Evolutionary conservation across 2,113 vertebrate genomes (phyloP).

Genomic region (Cryptomyrus ogoouensis): DNA sequence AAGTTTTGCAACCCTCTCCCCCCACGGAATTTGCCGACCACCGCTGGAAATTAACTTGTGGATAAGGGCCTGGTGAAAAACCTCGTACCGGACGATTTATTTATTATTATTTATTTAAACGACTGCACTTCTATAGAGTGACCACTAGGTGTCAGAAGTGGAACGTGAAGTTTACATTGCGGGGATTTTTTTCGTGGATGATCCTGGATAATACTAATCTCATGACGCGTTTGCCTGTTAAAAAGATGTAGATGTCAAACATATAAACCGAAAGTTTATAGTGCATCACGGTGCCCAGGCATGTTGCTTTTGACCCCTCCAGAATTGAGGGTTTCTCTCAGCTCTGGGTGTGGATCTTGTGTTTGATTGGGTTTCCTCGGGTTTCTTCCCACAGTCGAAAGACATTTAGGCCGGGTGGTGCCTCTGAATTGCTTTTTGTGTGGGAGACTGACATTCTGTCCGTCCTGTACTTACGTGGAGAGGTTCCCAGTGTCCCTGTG

Average conservation of each 20-base stretch:
- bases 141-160: background rate
- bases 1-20: background rate
- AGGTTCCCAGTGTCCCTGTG: background rate
- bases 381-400: background rate
- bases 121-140: background rate
- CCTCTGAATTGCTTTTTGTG: background rate
- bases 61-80: background rate
- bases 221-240: background rate
- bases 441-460: background rate
- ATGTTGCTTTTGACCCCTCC: background rate
- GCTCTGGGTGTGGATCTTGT: background rate
- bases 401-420: background rate
- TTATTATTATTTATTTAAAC: background rate
- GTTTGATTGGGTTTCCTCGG: background rate
- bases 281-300: background rate
- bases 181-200: background rate
- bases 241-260: background rate
- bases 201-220: background rate
- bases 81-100: background rate
- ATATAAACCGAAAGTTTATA: background rate
- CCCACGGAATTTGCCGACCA: too few relatives aligned
- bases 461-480: background rate
- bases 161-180: background rate
- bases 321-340: background rate
- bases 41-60: background rate